phyloP scores from a whole-genome alignment of 2,888 invertebrate species.

The Hypercompe scribonia region DNA sequence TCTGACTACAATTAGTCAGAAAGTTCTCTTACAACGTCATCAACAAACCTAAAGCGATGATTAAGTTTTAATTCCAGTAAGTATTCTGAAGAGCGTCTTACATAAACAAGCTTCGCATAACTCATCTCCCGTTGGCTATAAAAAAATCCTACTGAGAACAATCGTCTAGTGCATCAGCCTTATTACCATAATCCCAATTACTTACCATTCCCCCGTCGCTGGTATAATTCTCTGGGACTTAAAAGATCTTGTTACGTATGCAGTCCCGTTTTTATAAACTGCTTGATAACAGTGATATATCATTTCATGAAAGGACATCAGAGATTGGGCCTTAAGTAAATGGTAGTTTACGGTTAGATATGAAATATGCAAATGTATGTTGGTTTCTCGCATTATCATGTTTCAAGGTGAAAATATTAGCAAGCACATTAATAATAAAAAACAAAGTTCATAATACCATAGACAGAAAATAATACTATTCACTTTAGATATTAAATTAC shows the following conservation, averaged over 20 bases:
- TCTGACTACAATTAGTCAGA: no score
- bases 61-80: constrained; percentile 52
- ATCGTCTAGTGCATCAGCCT: constrained; percentile 49
- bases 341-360: no score
- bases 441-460: no score
- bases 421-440: no score
- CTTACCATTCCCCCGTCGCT: constrained; percentile 52
- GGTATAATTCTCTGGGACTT: constrained; percentile 43
- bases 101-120: constrained; percentile 43
- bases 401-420: no score
- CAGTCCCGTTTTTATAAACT: constrained; percentile 37
- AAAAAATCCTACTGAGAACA: constrained; percentile 53
- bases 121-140: constrained; percentile 54
- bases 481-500: no score
- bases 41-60: constrained; percentile 23
- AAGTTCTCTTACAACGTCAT: no score
- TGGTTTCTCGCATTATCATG: no score
- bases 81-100: constrained; percentile 42
- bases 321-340: neutral
- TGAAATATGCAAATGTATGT: no score
- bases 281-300: constrained; percentile 25
- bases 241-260: constrained; percentile 41
- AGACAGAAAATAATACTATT: neutral
- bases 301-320: constrained; percentile 9
- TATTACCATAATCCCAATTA: constrained; percentile 65